Evolutionary conservation across 2,888 invertebrate genomes (phyloP).

Genomic region (Colletes collaris): DNA sequence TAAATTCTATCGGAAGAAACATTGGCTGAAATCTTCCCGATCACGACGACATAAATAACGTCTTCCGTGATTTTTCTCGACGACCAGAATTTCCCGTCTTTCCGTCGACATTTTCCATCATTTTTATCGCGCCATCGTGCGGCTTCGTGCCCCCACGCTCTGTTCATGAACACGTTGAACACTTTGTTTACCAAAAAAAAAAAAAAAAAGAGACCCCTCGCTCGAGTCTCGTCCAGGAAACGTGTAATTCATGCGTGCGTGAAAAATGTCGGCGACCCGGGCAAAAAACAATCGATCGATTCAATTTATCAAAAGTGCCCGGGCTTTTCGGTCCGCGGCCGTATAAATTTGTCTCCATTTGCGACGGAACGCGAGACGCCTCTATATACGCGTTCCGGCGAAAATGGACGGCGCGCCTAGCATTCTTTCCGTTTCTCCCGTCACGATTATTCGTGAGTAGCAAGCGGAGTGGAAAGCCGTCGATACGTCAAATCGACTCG

Average conservation of each 20-base stretch:
- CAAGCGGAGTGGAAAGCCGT: constrained; percentile 61
- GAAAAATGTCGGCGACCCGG: constrained; percentile 28
- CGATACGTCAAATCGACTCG: constrained; percentile 68
- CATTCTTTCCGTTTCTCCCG: constrained; percentile 52
- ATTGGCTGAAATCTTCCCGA: too few species aligned
- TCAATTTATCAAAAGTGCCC: constrained; percentile 52
- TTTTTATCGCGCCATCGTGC: background rate
- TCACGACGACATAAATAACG: too few species aligned
- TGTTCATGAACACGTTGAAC: constrained; percentile 11
- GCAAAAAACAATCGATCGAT: constrained; percentile 44
- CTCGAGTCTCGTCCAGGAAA: background rate
- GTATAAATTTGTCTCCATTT: constrained; percentile 60
- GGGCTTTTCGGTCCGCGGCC: constrained; percentile 15
- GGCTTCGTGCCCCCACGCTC: background rate
- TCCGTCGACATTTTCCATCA: background rate
- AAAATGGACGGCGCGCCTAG: constrained; percentile 41
- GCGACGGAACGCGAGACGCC: constrained; percentile 27
- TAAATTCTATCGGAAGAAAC: too few species aligned
- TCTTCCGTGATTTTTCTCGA: too few species aligned
- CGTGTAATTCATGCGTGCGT: constrained; percentile 34
- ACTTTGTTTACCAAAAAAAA: constrained; percentile 19
- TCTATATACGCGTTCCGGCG: constrained; percentile 1
- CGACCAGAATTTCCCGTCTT: too few species aligned
- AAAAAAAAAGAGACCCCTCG: background rate
- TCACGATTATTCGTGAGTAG: constrained; percentile 61